phyloP scores from a whole-genome alignment of 2,888 invertebrate species.

The Patella pellucida region DNA sequence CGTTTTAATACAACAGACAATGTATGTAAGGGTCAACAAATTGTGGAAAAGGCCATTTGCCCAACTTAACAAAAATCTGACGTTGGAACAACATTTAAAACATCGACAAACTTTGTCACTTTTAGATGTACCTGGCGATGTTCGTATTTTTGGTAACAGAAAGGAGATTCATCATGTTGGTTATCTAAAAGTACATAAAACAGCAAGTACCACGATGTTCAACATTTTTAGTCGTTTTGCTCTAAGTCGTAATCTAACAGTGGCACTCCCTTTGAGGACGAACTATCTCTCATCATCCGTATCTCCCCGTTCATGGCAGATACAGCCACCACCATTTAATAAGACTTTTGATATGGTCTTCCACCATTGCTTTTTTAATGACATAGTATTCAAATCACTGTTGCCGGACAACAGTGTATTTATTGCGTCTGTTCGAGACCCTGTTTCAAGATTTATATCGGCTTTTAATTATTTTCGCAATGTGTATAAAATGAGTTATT shows the following conservation, averaged over 20 bases:
- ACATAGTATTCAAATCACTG: neutral
- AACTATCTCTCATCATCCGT: neutral
- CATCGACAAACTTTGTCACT: no score
- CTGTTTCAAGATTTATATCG: neutral
- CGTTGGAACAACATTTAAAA: no score
- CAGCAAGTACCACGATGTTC: neutral
- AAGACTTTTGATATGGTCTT: neutral
- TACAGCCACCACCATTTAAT: neutral
- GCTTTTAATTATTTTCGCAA: neutral
- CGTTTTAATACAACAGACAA: no score
- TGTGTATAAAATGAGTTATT: neutral
- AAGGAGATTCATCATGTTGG: neutral
- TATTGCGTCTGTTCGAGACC: neutral
- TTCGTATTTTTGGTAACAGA: no score
- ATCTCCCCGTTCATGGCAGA: neutral
- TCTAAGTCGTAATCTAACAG: neutral
- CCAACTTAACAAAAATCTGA: no score
- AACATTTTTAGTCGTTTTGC: neutral
- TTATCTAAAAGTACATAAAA: conserved; percentile 6
- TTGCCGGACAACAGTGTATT: neutral
- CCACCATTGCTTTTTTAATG: neutral
- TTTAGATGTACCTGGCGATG: no score
- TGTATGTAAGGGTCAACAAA: no score
- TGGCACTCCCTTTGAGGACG: neutral
- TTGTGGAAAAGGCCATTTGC: no score